Conservation (phyloP, 1,140 invertebrate species). For the Brachionus paranguensis region DNA sequence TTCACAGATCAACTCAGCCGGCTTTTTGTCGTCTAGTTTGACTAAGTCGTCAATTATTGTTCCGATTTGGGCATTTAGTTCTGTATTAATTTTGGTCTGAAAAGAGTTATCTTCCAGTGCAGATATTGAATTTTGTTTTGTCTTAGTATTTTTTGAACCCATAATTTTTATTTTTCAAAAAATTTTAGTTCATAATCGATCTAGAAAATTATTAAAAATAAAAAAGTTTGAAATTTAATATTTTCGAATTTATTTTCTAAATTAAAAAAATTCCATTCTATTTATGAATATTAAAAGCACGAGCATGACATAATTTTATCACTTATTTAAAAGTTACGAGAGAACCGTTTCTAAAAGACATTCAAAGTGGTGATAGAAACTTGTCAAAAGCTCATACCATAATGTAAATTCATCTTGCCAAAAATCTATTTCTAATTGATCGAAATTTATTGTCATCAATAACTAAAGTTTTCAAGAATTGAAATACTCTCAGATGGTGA, state of each 20-base stretch:
- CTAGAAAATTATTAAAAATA: neutral
- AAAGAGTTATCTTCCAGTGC: neutral
- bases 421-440: neutral
- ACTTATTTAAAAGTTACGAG: neutral
- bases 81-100: constrained; percentile 11
- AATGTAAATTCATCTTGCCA: neutral
- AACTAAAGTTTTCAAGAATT: neutral
- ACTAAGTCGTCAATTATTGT: neutral
- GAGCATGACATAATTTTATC: neutral
- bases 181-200: neutral
- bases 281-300: neutral
- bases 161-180: neutral
- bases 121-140: neutral
- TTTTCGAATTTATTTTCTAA: neutral
- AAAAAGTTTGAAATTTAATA: neutral
- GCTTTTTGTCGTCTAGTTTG: neutral
- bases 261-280: neutral
- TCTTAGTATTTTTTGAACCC: constrained; percentile 13
- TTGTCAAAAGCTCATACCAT: neutral
- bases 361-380: neutral
- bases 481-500: neutral
- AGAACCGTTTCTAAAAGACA: neutral
- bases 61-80: neutral
- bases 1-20: neutral
- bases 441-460: neutral